phyloP scores from a whole-genome alignment of 1,140 invertebrate species.

The Sitodiplosis mosellana region DNA sequence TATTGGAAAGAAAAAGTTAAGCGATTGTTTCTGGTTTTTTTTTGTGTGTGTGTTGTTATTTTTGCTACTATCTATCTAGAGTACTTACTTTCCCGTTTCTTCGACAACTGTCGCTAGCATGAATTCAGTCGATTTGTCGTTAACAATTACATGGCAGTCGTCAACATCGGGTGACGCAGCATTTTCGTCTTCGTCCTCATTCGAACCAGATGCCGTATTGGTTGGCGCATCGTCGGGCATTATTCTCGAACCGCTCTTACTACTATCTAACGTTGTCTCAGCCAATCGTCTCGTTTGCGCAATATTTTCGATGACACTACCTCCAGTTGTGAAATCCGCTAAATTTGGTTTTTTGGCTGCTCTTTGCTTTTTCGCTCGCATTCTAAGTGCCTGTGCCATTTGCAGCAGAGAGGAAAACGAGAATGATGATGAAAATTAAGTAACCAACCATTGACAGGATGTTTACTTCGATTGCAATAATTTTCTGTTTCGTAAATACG shows the following conservation, averaged over 20 bases:
- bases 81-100: conserved; percentile 47
- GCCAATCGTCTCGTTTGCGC: conserved; percentile 61
- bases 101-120: conserved; percentile 68
- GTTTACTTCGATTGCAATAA: not conserved
- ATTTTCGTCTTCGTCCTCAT: conserved; percentile 64
- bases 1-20: conserved; percentile 1
- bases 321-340: conserved; percentile 48
- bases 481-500: not conserved
- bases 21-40: conserved; percentile 8
- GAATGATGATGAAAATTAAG: not conserved
- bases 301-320: conserved; percentile 76
- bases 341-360: conserved; percentile 53
- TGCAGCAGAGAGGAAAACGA: too few relatives aligned
- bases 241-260: conserved; percentile 33
- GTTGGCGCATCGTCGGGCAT: conserved; percentile 53
- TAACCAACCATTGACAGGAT: not conserved
- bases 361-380: conserved; percentile 62
- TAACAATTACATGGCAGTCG: conserved; percentile 68
- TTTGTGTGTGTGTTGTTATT: conserved; percentile 9
- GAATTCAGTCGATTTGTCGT: conserved; percentile 76
- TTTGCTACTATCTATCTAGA: not conserved
- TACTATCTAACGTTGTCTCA: conserved; percentile 56
- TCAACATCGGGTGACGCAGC: conserved; percentile 34
- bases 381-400: conserved; percentile 38
- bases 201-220: conserved; percentile 78